Evolutionary conservation across 2,888 invertebrate species (phyloP), one percentile per base, ranked within the genome.

Genomic region (Standfussiana lucernea): DNA sequence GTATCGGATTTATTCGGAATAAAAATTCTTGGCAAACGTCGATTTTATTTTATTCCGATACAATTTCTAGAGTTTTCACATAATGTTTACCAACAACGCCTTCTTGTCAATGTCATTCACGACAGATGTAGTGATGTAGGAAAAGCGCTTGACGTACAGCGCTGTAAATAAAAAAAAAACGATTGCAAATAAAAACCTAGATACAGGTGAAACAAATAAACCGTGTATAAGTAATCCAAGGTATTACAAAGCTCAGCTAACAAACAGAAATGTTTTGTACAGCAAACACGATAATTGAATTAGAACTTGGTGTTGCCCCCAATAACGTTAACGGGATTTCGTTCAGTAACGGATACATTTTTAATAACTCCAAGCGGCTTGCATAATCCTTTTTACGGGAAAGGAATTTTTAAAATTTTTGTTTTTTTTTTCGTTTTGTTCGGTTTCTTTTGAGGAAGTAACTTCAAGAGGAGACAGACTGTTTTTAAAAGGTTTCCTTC

Each of bases 321-420:
- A 93, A 94, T 95, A 93, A 89, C 90, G 88, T 87, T 94, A 94
- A 94, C 92, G 91, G 94, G 94, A 94, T 94, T 93, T 82, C 78
- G 77, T 87, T 90, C 89, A 87, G 87, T 73, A 81, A 88, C 83
- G 85, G 86, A 88, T 82, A 86, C 87, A 70, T 86, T 88, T 87
- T 88, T 84, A 81, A 84, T 68, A 87, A 78, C 85, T 83, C 77
- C 67, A 73, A 82, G 59, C 73, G 35, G 61, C 80, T 66, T 73
- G 61, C 47, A 69, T 72, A 50, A 72, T 70, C 85, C 72, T 78
- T 61, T 68, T 45, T 18, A 37, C 21, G 59, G 32, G 56, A 37
- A 53, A 59, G 32, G 50, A 65, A 35, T 66, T 68, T 72, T 37
- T 59, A 28, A 56, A 32, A 8, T 32, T 2, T 32, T 32, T 21